Base-by-base conservation (phyloP, 2,797 vertebrate species). In the Typhlichthys subterraneus region DNA sequence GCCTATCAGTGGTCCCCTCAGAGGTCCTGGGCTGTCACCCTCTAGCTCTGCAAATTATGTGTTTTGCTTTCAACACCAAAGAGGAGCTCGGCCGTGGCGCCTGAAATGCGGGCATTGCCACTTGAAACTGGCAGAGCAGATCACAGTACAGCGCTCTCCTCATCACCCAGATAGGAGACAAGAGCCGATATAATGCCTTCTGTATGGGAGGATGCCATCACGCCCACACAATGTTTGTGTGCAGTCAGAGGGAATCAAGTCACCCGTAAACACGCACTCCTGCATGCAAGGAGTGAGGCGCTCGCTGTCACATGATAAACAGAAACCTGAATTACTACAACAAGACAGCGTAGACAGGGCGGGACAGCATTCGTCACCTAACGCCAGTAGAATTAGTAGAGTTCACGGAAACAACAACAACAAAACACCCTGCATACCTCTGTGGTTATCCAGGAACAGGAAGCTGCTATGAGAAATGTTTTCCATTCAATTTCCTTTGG, bases 21-120 rank as follows among this genome's bases (percentile, higher is more conserved):
- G 84, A 81, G 74, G 69, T 76, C 79, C 78, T 56, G 23, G 23
- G 17, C 80, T 74, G 79, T 85, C 73, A 68, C 68, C 72, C 60
- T 57, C 5, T 33, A 19, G 82, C 76, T 61, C 75, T 67, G 64
- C 23, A 29, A 29, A 29, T 29, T 29, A 29, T 29, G 23, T 29
- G 23, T 29, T 29, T 29, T 4, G 23, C 23, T 29, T 29, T 29
- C 23, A 29, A 29, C 23, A 29, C 23, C 23, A 29, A 29, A 4
- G 23, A 29, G 4, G 23, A 29, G 4, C 69, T 73, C 60, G 3
- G 8, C 60, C 60, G 65, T 38, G 47, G 59, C 17, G 14, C 65
- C 69, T 61, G 29, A 59, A 57, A 68, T 53, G 57, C 0, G 67
- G 67, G 73, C 59, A 73, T 67, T 65, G 52, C 71, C 55, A 38